Evolutionary conservation across 1,140 invertebrate species (phyloP), one percentile per base, ranked within the genome.

Genomic region (Scaptomyza hsui): DNA sequence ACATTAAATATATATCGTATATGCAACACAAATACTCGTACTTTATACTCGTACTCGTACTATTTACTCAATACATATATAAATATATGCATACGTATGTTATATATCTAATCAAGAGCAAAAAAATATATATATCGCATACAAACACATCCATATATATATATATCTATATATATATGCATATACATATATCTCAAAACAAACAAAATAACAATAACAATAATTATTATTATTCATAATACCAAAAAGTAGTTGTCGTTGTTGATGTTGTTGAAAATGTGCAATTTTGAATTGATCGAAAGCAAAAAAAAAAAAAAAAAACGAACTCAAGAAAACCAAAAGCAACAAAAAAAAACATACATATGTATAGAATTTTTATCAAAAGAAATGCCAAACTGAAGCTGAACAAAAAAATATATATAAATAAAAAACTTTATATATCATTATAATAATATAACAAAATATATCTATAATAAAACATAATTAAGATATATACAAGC

Each of bases 201-300:
- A 44, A 70, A 75, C 57, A 57, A 74, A 60, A 53, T 55, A 60
- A 73, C 63, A 78, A 74, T 74, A 74, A 77, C 49, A 78, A 86
- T 78, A 72, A 86, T 74, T 86, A 86, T 65, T 29, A 81, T 70
- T 85, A 85, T 70, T 81, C 73, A 79, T 86, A 86, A 86, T 76
- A 86, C 77, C 81, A 80, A 86, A 86, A 86, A 86, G 82, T 86
- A 86, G 82, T 86, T 86, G 82, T 86, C 82, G 82, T 86, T 86
- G 82, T 86, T 86, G 82, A 86, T 86, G 82, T 86, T 86, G 82
- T 86, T 86, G 82, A 86, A 86, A 86, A 86, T 86, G 77, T 86
- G 82, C 82, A 86, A 86, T 88, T 86, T 56, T 86, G 72, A 75
- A 83, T 83, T 83, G 77, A 81, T 88, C 68, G 70, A 86, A 86